A percentile compares a stretch with the other conserved stretches of the same genome.
These are phyloP conservation scores for Venustoraphidia nigricollis DNA, from an alignment of 2,888 invertebrate species.

Conservation along the genomic window DNA sequence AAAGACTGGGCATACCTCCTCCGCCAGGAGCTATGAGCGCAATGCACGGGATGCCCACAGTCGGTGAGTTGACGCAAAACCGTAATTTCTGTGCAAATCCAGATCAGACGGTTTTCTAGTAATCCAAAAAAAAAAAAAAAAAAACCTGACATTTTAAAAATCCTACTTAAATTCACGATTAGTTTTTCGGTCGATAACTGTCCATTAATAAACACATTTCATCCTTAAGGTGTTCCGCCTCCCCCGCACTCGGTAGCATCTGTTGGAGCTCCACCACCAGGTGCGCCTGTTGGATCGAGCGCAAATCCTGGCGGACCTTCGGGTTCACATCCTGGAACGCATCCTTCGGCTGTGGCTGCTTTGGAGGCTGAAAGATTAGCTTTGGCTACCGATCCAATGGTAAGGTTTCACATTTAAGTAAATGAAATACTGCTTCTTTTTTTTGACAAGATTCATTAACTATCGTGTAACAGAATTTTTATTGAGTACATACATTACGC, in stretches of 20 bases:
- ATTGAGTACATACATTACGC: too few relatives aligned
- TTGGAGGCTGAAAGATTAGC: slow-evolving; percentile 55
- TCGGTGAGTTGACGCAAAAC: too few relatives aligned
- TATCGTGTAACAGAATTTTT: too few relatives aligned
- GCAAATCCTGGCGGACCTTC: slow-evolving; percentile 36
- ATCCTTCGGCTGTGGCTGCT: slow-evolving; percentile 29
- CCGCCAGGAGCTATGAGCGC: slow-evolving; percentile 18
- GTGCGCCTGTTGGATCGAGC: slow-evolving; percentile 32
- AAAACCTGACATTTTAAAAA: too few relatives aligned
- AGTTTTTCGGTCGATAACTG: too few relatives aligned
- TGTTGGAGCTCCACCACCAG: slow-evolving; percentile 17
- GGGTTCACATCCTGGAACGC: slow-evolving; percentile 39
- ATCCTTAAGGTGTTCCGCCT: too few relatives aligned
- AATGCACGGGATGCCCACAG: not conserved
- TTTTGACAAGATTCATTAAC: not conserved
- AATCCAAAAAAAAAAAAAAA: too few relatives aligned
- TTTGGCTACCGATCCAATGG: slow-evolving; percentile 82
- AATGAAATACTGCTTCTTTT: not conserved
- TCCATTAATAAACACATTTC: too few relatives aligned
- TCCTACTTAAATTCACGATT: too few relatives aligned
- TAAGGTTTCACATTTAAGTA: slow-evolving; percentile 22
- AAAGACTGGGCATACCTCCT: slow-evolving; percentile 63
- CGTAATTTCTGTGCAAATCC: too few relatives aligned
- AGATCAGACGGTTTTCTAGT: too few relatives aligned
- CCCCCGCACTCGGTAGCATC: too few relatives aligned